phyloP scores from a whole-genome alignment of 2,113 vertebrate genomes.

The Meleagris gallopavo region DNA sequence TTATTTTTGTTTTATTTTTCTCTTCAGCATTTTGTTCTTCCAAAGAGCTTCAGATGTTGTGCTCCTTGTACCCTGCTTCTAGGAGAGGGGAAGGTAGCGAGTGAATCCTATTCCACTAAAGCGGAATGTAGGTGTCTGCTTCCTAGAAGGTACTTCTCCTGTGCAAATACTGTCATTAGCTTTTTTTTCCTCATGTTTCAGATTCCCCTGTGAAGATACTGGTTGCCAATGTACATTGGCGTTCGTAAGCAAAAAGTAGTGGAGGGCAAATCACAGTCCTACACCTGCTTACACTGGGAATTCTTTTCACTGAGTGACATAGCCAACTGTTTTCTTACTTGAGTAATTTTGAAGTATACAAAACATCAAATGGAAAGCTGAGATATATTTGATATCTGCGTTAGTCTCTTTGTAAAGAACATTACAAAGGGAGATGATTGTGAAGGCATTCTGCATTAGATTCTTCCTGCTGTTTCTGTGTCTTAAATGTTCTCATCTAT shows the following conservation, averaged over 20 bases:
- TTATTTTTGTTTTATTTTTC: background rate
- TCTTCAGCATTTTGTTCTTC: background rate
- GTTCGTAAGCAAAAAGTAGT: background rate
- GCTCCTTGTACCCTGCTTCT: fast-evolving
- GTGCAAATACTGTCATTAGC: background rate
- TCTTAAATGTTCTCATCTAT: background rate
- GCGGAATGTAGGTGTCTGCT: background rate
- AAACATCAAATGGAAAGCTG: background rate
- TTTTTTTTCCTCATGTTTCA: background rate
- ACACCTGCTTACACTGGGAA: background rate
- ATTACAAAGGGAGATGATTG: conserved; percentile 29
- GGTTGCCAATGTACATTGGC: background rate
- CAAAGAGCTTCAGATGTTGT: background rate
- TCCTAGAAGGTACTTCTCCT: background rate
- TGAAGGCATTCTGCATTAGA: background rate
- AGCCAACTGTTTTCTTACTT: background rate
- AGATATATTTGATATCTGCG: conserved; percentile 16
- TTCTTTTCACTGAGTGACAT: background rate
- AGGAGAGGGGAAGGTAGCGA: background rate
- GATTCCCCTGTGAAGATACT: background rate
- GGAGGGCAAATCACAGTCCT: background rate
- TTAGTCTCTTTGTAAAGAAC: background rate
- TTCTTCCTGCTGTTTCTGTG: background rate
- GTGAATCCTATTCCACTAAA: background rate
- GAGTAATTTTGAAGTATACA: background rate